Base-by-base conservation (phyloP, 2,888 invertebrate species). In the Andrena hattorfiana region DNA sequence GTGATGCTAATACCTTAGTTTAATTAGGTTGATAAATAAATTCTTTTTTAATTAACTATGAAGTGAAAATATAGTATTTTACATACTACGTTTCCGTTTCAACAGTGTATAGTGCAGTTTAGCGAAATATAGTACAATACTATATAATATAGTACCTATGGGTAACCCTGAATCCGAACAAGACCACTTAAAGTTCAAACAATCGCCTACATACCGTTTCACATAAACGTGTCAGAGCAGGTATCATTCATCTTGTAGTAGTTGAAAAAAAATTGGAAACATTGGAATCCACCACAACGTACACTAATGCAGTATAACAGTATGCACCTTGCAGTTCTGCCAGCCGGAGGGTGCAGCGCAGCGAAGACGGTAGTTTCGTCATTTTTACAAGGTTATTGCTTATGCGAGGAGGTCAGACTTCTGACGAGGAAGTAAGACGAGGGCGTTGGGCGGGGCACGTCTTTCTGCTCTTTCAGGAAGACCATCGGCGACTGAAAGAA, bases 381-480 rank as follows among this genome's bases (percentile, higher is more conserved):
- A 85, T 86, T 77, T 86, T 85, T 83, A 72, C 77, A 72, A 81
- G 76, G 77, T 77, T 76, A 75, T 84, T 77, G 79, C 56, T 70
- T 68, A 32, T 54, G 68, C 56, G 70, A 71, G 35, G 77, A 80
- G 78, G 81, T 85, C 83, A 83, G 71, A 84, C 68, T 78, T 81
- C 84, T 83, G 86, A 87, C 87, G 84, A 86, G 87, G 83, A 87
- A 89, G 83, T 77, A 81, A 82, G 77, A 84, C 76, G 84, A 81
- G 83, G 85, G 83, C 81, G 83, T 83, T 84, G 85, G 85, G 87
- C 81, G 86, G 85, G 84, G 82, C 88, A 69, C 77, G 77, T 87
- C 83, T 66, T 48, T 80, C 72, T 60, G 59, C 23, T 63, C 64
- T 49, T 68, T 81, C 83, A 82, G 68, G 76, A 81, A 81, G 81